Percentiles rank a stretch among this genome's conserved stretches.
Conservation (phyloP, 2,797 vertebrate species). For the Taeniopygia guttata region DNA sequence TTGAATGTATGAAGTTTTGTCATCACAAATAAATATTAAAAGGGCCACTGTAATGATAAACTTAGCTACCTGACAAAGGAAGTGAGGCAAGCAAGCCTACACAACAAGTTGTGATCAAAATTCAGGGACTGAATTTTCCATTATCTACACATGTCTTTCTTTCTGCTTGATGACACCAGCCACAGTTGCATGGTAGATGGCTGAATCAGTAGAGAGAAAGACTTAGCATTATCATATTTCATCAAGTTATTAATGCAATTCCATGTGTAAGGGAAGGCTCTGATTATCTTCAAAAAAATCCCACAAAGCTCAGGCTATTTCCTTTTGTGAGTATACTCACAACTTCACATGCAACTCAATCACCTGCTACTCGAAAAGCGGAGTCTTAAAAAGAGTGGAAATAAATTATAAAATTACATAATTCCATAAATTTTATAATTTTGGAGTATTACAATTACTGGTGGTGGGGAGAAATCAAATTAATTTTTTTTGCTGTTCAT, state of each 20-base stretch:
- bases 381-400: not conserved
- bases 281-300: not conserved
- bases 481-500: not conserved
- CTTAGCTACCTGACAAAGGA: not conserved
- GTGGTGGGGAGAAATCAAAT: accelerated
- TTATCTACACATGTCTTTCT: not conserved
- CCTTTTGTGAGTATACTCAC: not conserved
- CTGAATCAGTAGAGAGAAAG: not conserved
- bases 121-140: not conserved
- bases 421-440: not conserved
- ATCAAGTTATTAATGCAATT: not conserved
- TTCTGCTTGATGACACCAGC: not conserved
- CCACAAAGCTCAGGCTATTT: not conserved
- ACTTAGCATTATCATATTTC: not conserved
- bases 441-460: too few species aligned
- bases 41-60: not conserved
- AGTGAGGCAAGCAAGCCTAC: too few species aligned
- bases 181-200: not conserved
- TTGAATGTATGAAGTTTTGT: not conserved
- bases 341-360: not conserved
- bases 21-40: not conserved
- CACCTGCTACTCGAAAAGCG: not conserved
- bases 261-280: not conserved
- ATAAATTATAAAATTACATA: not conserved
- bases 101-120: not conserved